phyloP scores from a whole-genome alignment of 2,797 vertebrate genomes.

The Sebastolobus altivelis region DNA sequence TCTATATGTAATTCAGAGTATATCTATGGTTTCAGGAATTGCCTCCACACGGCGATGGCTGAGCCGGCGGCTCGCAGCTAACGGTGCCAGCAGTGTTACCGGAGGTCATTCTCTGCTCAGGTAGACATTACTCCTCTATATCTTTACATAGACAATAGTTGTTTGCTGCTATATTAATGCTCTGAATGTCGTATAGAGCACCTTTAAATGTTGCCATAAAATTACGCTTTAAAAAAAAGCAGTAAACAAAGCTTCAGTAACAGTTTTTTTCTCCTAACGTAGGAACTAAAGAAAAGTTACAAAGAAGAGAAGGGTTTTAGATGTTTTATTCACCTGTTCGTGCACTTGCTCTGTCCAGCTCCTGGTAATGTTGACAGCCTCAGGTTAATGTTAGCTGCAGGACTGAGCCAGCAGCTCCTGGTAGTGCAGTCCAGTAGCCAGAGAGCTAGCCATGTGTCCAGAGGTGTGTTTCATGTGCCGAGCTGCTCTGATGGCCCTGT shows the following conservation, averaged over 20 bases:
- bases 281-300: background rate
- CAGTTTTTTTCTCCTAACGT: background rate
- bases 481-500: constrained; percentile 84
- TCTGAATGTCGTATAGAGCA: too few species aligned
- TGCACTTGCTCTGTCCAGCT: background rate
- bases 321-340: constrained; percentile 32
- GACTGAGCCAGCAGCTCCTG: constrained; percentile 74
- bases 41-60: too few species aligned
- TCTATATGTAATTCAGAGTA: background rate
- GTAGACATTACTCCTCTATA: background rate
- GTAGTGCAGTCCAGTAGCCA: constrained; percentile 82
- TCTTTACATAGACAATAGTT: background rate
- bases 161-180: background rate
- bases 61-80: background rate
- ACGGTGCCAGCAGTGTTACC: background rate
- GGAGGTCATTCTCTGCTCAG: background rate
- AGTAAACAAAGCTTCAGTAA: background rate
- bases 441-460: constrained; percentile 82
- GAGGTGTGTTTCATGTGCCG: constrained; percentile 82
- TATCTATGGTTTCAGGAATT: too few species aligned
- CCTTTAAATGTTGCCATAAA: background rate
- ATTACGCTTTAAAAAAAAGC: background rate
- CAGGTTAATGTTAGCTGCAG: constrained; percentile 74
- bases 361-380: background rate
- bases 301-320: background rate